These are phyloP conservation scores for Microcaecilia unicolor DNA, from an alignment of 2,797 vertebrate species.

Conservation along the genomic window DNA sequence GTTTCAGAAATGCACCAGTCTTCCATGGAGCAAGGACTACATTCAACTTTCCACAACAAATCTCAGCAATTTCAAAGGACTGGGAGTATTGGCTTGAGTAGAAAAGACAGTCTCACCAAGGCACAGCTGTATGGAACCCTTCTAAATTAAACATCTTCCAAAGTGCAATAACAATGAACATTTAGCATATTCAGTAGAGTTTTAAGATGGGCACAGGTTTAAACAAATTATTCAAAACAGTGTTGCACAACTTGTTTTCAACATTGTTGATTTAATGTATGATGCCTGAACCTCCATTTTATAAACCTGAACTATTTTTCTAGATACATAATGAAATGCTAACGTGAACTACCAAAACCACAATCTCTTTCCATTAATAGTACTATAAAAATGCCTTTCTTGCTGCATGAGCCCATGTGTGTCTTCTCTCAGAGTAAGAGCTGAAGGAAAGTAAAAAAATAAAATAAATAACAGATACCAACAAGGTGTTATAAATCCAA, in stretches of 20 bases:
- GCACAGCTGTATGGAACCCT: conserved; percentile 93
- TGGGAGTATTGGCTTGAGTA: conserved; percentile 78
- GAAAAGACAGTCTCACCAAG: conserved; percentile 96
- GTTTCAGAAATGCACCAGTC: conserved; percentile 74
- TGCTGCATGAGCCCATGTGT: conserved; percentile 39
- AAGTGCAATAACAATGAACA: conserved; percentile 40
- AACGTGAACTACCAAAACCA: conserved; percentile 37
- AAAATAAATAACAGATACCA: too few species aligned
- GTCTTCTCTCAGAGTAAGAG: conserved; percentile 37
- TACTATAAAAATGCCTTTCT: conserved; percentile 34
- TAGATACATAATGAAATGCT: conserved; percentile 43
- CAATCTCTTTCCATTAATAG: conserved; percentile 48
- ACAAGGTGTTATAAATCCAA: too few species aligned
- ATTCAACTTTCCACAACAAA: conserved; percentile 63
- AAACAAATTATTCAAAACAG: too few species aligned
- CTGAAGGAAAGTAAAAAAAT: too few species aligned
- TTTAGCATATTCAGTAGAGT: conserved; percentile 9
- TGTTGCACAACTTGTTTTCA: too few species aligned
- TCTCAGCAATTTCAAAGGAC: conserved; percentile 80
- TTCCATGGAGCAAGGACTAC: conserved; percentile 69
- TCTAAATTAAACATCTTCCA: conserved; percentile 70
- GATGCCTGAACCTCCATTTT: conserved; percentile 36
- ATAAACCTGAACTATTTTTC: conserved; percentile 57
- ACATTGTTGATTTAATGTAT: too few species aligned
- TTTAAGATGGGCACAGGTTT: too few species aligned